Percentiles rank a stretch among this genome's conserved stretches.
These are phyloP conservation scores for Paracanthobrama guichenoti DNA, from an alignment of 2,113 vertebrate genomes.

Conservation along the genomic window DNA sequence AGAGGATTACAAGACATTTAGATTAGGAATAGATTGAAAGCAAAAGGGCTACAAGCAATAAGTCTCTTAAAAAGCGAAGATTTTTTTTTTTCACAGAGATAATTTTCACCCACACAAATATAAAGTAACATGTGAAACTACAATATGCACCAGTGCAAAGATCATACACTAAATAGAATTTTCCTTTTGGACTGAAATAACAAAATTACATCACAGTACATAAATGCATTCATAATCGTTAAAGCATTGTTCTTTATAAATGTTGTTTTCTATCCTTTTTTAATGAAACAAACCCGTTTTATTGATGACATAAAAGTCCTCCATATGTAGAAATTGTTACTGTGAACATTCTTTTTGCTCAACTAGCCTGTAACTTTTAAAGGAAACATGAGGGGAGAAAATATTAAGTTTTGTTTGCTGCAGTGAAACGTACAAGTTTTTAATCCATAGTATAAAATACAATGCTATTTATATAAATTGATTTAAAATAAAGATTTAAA, in stretches of 20 bases:
- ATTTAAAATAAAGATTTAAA: neutral
- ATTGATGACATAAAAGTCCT: neutral
- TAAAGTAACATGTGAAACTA: neutral
- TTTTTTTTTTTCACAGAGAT: too few relatives aligned
- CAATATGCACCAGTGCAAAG: neutral
- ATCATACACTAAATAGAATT: neutral
- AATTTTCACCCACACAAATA: neutral
- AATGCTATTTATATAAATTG: too few relatives aligned
- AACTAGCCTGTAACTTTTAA: neutral
- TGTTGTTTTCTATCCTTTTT: neutral
- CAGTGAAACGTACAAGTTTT: neutral
- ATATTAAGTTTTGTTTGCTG: neutral
- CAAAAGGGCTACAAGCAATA: neutral
- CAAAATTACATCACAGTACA: neutral
- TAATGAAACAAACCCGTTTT: neutral
- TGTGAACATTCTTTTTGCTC: neutral
- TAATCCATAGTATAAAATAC: too few relatives aligned
- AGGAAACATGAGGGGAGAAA: neutral
- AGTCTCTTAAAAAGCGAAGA: constrained; percentile 1
- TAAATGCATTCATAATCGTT: neutral
- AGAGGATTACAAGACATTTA: neutral
- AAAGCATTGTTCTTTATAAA: neutral
- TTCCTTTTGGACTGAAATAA: neutral
- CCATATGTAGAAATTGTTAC: neutral
- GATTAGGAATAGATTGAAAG: neutral